phyloP scores from a whole-genome alignment of 1,140 invertebrate species.

The Psix sp. region DNA sequence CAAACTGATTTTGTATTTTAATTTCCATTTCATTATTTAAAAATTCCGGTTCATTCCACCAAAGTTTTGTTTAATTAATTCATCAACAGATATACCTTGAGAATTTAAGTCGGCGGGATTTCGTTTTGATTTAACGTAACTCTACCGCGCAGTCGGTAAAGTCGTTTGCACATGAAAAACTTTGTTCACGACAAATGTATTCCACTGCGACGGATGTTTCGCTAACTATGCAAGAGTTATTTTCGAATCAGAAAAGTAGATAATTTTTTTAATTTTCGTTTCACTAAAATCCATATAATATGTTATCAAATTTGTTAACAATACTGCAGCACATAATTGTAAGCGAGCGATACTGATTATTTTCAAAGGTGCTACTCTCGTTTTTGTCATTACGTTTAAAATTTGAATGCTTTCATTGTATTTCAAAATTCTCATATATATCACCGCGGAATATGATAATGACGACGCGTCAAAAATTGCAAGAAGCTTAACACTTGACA shows the following conservation, averaged over 20 bases:
- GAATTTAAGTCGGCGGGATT: too few relatives aligned
- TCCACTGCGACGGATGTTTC: too few relatives aligned
- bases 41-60: background rate
- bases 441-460: background rate
- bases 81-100: background rate
- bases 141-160: background rate
- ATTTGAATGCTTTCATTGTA: background rate
- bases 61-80: background rate
- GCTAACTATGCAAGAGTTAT: too few relatives aligned
- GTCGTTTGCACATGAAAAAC: background rate
- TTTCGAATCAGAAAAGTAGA: too few relatives aligned
- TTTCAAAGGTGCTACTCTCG: background rate
- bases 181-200: too few relatives aligned
- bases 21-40: too few relatives aligned
- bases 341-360: background rate
- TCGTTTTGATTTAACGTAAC: background rate
- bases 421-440: background rate
- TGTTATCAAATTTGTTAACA: too few relatives aligned
- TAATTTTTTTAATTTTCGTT: too few relatives aligned
- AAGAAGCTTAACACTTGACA: too few relatives aligned
- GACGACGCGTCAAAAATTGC: background rate
- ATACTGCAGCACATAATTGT: background rate
- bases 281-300: too few relatives aligned
- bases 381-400: background rate
- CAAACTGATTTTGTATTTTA: too few relatives aligned